phyloP scores from a whole-genome alignment of 2,113 vertebrate genomes.

The Corvus hawaiiensis region DNA sequence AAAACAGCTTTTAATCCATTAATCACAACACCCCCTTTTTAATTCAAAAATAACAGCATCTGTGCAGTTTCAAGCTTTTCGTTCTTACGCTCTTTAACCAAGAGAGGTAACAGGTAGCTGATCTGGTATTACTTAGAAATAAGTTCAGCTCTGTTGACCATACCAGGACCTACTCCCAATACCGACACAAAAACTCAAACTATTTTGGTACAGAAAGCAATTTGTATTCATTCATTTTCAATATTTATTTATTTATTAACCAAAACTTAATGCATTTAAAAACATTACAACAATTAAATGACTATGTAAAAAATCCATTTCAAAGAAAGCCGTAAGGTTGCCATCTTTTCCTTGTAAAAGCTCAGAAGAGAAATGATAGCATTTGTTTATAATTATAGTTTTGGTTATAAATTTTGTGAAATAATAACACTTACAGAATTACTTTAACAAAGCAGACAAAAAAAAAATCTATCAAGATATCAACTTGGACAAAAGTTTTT shows the following conservation, averaged over 20 bases:
- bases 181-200: neutral
- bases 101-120: neutral
- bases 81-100: neutral
- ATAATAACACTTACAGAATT: neutral
- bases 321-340: neutral
- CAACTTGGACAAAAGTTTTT: neutral
- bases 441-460: neutral
- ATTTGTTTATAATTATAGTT: neutral
- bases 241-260: neutral
- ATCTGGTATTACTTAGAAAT: neutral
- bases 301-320: neutral
- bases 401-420: neutral
- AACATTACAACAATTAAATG: neutral
- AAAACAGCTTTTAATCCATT: neutral
- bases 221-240: neutral
- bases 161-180: neutral
- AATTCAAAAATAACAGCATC: neutral
- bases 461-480: neutral
- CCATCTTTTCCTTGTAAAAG: neutral
- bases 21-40: neutral
- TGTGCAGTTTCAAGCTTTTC: neutral
- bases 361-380: neutral
- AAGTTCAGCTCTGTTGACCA: neutral
- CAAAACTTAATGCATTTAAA: neutral
- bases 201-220: neutral